Evolutionary conservation across 2,113 vertebrate genomes (phyloP).

Genomic region (Serilophus lunatus): DNA sequence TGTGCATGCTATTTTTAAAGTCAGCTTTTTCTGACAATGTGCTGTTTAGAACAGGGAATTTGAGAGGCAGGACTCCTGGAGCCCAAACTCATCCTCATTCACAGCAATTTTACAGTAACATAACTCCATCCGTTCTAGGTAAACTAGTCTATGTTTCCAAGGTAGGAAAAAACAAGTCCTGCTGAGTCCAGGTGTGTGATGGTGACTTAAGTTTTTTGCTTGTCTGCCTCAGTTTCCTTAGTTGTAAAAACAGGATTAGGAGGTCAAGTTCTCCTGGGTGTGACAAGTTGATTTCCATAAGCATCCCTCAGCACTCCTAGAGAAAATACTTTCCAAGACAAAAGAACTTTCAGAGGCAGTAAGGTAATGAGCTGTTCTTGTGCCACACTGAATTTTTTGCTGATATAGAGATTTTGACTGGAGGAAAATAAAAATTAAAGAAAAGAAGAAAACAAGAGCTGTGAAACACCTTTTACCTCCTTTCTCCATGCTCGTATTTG

Average conservation of each 20-base stretch:
- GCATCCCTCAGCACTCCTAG: not conserved
- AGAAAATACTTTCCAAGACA: not conserved
- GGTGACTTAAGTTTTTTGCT: not conserved
- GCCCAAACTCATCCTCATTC: not conserved
- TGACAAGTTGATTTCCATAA: not conserved
- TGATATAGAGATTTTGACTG: not conserved
- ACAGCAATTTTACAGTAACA: not conserved
- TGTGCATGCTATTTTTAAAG: not conserved
- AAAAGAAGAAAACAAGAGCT: not conserved
- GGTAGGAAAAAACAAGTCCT: not conserved
- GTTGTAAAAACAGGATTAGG: not conserved
- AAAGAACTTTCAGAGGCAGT: not conserved
- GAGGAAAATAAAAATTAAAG: accelerated
- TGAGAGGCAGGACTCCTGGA: not conserved
- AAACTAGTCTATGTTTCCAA: conserved; percentile 10
- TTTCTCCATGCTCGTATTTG: not conserved
- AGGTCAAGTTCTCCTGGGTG: not conserved
- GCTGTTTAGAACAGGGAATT: conserved; percentile 5
- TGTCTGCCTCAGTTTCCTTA: conserved; percentile 31
- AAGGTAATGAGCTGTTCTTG: not conserved
- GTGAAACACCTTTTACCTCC: not conserved
- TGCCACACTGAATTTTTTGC: not conserved
- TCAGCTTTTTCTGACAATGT: conserved; percentile 18
- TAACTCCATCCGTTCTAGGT: not conserved
- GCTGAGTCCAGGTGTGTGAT: not conserved